phyloP scores from a whole-genome alignment of 2,797 vertebrate genomes.

The Champsocephalus esox region DNA sequence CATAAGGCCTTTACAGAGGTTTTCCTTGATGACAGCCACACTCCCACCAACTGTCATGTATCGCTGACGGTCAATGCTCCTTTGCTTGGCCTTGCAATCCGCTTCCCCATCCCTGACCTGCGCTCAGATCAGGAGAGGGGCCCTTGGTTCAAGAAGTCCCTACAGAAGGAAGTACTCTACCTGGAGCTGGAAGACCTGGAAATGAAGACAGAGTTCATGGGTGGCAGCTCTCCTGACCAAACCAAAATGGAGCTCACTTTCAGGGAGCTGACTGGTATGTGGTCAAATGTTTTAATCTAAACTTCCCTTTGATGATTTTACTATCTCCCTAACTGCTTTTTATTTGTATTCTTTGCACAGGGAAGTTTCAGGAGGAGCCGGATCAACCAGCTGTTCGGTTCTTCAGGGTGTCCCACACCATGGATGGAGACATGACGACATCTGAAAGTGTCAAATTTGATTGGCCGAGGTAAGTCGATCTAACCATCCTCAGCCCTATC shows the following conservation, averaged over 20 bases:
- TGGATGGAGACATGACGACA: constrained; percentile 91
- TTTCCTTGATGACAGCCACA: constrained; percentile 94
- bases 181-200: constrained; percentile 92
- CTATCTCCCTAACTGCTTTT: not conserved
- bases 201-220: constrained; percentile 93
- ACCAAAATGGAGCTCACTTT: constrained; percentile 96
- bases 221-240: constrained; percentile 92
- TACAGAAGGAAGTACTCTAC: constrained; percentile 94
- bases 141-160: constrained; percentile 98
- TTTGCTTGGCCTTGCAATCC: constrained; percentile 89
- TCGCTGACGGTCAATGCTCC: constrained; percentile 90
- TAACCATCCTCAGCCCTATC: not conserved
- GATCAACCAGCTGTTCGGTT: constrained; percentile 85
- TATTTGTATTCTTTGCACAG: constrained; percentile 71
- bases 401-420: constrained; percentile 91
- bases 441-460: constrained; percentile 95
- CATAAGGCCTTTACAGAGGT: constrained; percentile 98
- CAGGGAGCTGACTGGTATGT: constrained; percentile 92
- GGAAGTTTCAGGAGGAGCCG: constrained; percentile 92
- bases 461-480: constrained; percentile 91
- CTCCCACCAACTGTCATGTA: constrained; percentile 90
- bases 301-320: not conserved
- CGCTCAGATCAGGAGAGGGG: constrained; percentile 97
- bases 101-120: constrained; percentile 97
- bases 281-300: not conserved